Percentiles rank a stretch among this genome's conserved stretches.
These are phyloP conservation scores for Callinectes sapidus DNA, from an alignment of 2,888 invertebrate species.

Conservation along the genomic window DNA sequence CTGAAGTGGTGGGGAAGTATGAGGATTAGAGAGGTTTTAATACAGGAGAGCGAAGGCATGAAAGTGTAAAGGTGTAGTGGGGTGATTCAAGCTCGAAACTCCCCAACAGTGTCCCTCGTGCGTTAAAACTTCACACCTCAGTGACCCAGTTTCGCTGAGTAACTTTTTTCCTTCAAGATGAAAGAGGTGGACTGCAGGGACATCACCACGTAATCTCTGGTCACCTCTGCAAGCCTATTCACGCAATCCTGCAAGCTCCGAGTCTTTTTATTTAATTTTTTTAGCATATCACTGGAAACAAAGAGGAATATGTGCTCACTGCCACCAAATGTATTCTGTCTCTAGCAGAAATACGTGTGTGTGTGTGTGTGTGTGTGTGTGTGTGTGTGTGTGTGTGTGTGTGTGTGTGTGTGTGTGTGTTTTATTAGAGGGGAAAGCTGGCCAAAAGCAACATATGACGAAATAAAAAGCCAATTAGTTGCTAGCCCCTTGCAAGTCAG, in stretches of 20 bases:
- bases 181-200: constrained; percentile 2
- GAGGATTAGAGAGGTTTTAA: neutral
- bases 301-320: neutral
- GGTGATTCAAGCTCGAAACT: neutral
- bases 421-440: too few species aligned
- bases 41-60: neutral
- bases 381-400: too few species aligned
- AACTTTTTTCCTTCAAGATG: constrained; percentile 9
- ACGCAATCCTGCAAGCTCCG: neutral
- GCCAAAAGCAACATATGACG: too few species aligned
- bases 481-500: too few species aligned
- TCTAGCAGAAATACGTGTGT: neutral
- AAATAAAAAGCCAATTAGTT: too few species aligned
- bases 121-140: constrained; percentile 9
- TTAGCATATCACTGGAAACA: neutral
- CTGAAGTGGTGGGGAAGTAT: neutral
- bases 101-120: neutral
- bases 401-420: too few species aligned
- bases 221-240: neutral
- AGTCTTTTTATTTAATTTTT: neutral
- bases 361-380: too few species aligned
- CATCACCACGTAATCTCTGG: neutral
- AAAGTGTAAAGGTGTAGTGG: neutral
- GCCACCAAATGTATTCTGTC: neutral
- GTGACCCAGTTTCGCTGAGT: neutral